Conservation (phyloP, 2,797 vertebrate species). For the Neosilurus mollespiculum region DNA sequence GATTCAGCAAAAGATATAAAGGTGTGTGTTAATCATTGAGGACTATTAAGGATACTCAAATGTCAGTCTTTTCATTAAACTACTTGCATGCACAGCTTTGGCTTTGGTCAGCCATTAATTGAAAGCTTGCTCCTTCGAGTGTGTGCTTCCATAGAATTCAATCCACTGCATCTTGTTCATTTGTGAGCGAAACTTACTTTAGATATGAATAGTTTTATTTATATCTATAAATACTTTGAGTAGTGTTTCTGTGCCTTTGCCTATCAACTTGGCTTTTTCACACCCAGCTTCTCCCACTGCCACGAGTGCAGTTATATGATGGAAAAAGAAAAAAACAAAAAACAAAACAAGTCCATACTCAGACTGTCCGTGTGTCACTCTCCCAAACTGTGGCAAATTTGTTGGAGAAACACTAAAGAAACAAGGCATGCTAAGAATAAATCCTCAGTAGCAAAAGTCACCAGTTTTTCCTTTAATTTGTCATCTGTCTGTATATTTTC, state of each 20-base stretch:
- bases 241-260: background rate
- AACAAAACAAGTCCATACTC: too few relatives aligned
- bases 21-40: background rate
- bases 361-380: too few relatives aligned
- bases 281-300: background rate
- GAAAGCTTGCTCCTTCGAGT: background rate
- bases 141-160: background rate
- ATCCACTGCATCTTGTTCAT: background rate
- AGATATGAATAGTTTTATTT: background rate
- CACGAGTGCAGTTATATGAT: background rate
- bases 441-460: background rate
- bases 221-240: background rate
- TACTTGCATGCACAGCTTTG: background rate
- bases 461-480: slow-evolving; percentile 8
- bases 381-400: background rate
- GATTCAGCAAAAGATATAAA: background rate
- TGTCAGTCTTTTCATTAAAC: background rate
- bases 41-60: background rate
- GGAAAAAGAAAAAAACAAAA: background rate
- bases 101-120: background rate
- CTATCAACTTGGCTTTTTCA: background rate
- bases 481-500: background rate
- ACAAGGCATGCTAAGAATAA: background rate
- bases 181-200: background rate
- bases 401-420: background rate